Conservation (phyloP, 2,888 invertebrate genomes). For the Lobophora halterata region DNA sequence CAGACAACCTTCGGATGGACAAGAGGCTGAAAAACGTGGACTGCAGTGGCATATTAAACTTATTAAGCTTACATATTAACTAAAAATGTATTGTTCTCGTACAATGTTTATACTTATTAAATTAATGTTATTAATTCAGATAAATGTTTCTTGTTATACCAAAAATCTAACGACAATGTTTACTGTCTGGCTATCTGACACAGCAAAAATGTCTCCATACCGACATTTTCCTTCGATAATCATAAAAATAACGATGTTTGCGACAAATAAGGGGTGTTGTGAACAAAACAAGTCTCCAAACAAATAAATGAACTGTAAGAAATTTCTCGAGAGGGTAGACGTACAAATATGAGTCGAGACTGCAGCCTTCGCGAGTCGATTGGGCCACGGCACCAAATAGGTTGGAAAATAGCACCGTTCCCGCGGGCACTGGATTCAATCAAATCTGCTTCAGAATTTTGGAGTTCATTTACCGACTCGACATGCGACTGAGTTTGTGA, state of each 20-base stretch:
- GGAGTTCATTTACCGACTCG: slow-evolving; percentile 73
- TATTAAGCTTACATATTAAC: too few relatives aligned
- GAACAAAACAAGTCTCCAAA: slow-evolving; percentile 63
- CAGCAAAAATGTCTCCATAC: slow-evolving; percentile 3
- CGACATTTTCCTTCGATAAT: slow-evolving; percentile 39
- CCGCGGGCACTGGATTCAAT: slow-evolving; percentile 77
- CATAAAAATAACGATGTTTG: slow-evolving; percentile 47
- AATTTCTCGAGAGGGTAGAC: slow-evolving; percentile 68
- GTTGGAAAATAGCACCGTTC: slow-evolving; percentile 75
- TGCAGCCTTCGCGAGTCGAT: slow-evolving; percentile 50
- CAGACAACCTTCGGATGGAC: too few relatives aligned
- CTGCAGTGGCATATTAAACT: too few relatives aligned
- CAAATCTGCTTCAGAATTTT: slow-evolving; percentile 75
- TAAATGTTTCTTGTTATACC: too few relatives aligned
- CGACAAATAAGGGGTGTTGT: slow-evolving; percentile 50
- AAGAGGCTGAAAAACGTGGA: too few relatives aligned
- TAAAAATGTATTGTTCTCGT: too few relatives aligned
- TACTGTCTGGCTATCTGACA: too few relatives aligned
- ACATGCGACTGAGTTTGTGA: slow-evolving; percentile 45
- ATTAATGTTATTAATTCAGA: too few relatives aligned
- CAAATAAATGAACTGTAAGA: slow-evolving; percentile 74
- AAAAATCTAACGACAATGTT: slow-evolving; percentile 3
- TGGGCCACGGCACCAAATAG: slow-evolving; percentile 65
- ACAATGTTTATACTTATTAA: too few relatives aligned
- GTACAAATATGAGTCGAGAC: slow-evolving; percentile 55